Base-by-base conservation (phyloP, 2,113 vertebrate genomes). In the Petrocephalus microphthalmus region DNA sequence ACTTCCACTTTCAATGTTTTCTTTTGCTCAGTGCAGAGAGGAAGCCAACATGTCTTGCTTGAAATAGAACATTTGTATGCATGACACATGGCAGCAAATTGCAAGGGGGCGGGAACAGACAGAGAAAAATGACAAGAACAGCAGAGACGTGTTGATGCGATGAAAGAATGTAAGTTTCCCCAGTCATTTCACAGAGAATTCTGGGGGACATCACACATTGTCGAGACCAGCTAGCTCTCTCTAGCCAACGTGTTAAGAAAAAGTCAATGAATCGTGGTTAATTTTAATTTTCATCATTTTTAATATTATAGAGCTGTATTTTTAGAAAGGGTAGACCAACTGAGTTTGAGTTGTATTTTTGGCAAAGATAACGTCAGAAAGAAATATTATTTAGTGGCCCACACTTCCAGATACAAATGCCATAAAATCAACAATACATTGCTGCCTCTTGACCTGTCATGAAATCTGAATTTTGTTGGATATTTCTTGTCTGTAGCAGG, bases 51-150 rank as follows among this genome's bases (percentile, higher is more conserved):
- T 85, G 3, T 54, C 51, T 53, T 54, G 15, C 51, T 51, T 71
- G 25, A 53, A 52, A 52, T 2, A 52, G 64, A 51, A 19, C 20
- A 51, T 74, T 47, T 19, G 7, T 51, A 52, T 71, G 11, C n/a
- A 42, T 47, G 5, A 71, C 84, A 51, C 49, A 84, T 42, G 42
- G 19, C 57, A 81, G 19, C 22, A 52, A 37, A 60, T 88, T 64
- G 37, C n/a, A 20, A 37, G 42, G 84, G 84, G 87, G 64, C 10
- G 5, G 78, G 37, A 88, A 56, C 52, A 88, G 37, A 22, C 81
- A 84, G 54, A 33, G 49, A 53, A 54, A 60, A 51, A 49, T 88
- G 47, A 22, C 42, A 51, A 64, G 87, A 74, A 84, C 78, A 83
- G 52, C 10, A 33, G 53, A 56, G 47, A 54, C 64, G 45, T n/a